phyloP scores from a whole-genome alignment of 2,888 invertebrate genomes.

The Diarsia mendica region DNA sequence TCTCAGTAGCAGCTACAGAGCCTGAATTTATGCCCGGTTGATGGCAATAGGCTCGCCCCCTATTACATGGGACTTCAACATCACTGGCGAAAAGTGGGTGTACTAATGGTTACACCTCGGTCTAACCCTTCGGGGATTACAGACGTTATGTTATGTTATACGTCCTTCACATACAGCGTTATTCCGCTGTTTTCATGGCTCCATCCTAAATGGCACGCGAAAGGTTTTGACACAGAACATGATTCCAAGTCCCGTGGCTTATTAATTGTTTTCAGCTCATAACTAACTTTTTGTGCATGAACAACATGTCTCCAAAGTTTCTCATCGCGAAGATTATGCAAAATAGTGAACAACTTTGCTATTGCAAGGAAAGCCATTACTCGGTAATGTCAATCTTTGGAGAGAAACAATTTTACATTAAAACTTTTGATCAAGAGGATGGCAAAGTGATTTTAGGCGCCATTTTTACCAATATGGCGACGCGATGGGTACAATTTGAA shows the following conservation, averaged over 20 bases:
- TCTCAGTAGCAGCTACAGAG: no score
- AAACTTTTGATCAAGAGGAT: neutral
- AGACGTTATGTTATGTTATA: no score
- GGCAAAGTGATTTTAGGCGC: neutral
- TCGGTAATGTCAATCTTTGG: neutral
- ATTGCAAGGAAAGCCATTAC: slow-evolving; percentile 27
- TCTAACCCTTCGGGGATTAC: no score
- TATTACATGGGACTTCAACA: no score
- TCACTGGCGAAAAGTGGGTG: no score
- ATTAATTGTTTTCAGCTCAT: slow-evolving; percentile 64
- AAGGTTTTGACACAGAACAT: slow-evolving; percentile 52
- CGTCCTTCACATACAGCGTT: neutral
- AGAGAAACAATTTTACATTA: neutral
- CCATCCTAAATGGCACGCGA: slow-evolving; percentile 54
- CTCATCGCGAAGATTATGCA: slow-evolving; percentile 45
- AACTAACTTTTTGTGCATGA: slow-evolving; percentile 57
- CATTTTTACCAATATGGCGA: neutral
- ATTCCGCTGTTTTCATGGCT: slow-evolving; percentile 18
- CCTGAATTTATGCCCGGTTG: no score
- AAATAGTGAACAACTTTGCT: slow-evolving; percentile 40
- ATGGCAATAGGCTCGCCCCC: no score
- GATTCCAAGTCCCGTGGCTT: slow-evolving; percentile 50
- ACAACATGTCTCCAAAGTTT: slow-evolving; percentile 39
- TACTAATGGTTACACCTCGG: no score
- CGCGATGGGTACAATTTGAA: neutral